These are phyloP conservation scores for Pycnonotus jocosus DNA, from an alignment of 2,113 vertebrate species.

Conservation along the genomic window DNA sequence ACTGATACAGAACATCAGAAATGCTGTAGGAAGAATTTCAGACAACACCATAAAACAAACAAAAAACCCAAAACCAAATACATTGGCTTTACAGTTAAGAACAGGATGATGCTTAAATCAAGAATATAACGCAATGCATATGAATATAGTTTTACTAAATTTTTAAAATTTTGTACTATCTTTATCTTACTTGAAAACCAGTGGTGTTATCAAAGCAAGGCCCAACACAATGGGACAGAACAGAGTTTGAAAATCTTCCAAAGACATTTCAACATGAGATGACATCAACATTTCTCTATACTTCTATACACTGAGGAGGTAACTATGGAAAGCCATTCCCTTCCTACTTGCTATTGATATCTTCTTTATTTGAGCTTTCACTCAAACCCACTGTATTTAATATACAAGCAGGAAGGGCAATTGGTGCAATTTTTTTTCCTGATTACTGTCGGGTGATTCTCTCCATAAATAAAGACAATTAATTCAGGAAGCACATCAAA, in stretches of 20 bases:
- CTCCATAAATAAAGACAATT: neutral
- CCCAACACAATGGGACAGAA: neutral
- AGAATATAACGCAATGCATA: neutral
- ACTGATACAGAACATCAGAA: neutral
- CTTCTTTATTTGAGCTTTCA: neutral
- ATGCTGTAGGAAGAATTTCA: neutral
- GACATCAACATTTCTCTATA: neutral
- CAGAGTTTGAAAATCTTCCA: neutral
- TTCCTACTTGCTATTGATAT: neutral
- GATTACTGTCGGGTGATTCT: neutral
- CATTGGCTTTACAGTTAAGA: neutral
- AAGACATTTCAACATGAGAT: neutral
- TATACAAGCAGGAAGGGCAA: neutral
- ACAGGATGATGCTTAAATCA: neutral
- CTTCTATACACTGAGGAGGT: fast-evolving
- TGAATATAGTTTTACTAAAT: neutral
- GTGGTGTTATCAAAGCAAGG: neutral
- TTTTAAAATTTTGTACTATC: neutral
- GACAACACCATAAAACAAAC: neutral
- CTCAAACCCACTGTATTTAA: neutral
- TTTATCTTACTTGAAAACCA: neutral
- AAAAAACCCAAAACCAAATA: neutral
- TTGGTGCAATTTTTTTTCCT: neutral
- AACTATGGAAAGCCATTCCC: neutral
- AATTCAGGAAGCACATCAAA: neutral